Conservation (phyloP, 92 coral and sea anemone genomes). For the Montipora capitata region DNA sequence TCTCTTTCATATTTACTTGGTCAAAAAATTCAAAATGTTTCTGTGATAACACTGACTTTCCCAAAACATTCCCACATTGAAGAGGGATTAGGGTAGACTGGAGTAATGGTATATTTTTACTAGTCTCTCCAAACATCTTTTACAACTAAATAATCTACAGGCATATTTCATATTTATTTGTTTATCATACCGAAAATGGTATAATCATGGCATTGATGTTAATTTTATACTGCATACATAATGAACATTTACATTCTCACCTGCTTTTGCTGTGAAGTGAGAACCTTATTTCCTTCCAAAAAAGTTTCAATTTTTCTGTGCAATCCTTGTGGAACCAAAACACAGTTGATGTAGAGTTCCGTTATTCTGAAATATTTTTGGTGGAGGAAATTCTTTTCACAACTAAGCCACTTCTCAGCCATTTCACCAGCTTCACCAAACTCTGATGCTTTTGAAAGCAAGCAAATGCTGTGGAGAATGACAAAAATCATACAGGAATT, state of each 20-base stretch:
- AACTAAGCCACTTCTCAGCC: constrained; percentile 66
- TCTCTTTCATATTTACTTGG: too few relatives aligned
- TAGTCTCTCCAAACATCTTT: not conserved
- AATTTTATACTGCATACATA: too few relatives aligned
- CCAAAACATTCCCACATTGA: too few relatives aligned
- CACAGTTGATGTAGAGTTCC: constrained; percentile 34
- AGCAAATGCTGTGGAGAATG: constrained; percentile 23
- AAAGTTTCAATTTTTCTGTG: constrained; percentile 2
- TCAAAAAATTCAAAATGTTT: too few relatives aligned
- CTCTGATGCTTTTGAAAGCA: constrained; percentile 48
- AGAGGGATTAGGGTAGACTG: too few relatives aligned
- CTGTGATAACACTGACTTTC: too few relatives aligned
- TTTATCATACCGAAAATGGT: too few relatives aligned
- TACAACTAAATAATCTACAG: not conserved
- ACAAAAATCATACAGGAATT: not conserved
- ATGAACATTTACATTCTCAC: not conserved
- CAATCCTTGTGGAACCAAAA: constrained; percentile 32
- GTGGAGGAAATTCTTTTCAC: constrained; percentile 22
- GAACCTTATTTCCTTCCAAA: constrained; percentile 20
- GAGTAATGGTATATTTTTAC: too few relatives aligned
- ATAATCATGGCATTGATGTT: too few relatives aligned
- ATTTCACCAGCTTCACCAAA: constrained; percentile 34
- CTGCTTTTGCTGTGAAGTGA: constrained; percentile 30
- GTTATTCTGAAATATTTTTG: constrained; percentile 8
- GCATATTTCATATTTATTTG: too few relatives aligned